A percentile compares a stretch with the other conserved stretches of the same genome.
Conservation (phyloP, 2,113 vertebrate genomes). For the Riparia riparia region DNA sequence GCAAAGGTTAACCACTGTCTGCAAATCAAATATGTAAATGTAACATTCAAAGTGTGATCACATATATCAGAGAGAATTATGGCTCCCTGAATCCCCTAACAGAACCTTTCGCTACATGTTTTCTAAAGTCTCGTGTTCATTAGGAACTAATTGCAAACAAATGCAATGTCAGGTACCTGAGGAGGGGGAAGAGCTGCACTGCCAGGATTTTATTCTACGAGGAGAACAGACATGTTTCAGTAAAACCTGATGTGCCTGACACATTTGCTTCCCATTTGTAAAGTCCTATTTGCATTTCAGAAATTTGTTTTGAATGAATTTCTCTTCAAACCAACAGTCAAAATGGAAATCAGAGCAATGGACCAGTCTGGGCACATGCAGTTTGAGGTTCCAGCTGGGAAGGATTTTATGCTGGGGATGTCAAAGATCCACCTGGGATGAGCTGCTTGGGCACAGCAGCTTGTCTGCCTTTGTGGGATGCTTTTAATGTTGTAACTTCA, state of each 20-base stretch:
- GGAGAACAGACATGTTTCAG: background rate
- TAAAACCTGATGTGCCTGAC: background rate
- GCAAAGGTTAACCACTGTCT: constrained; percentile 56
- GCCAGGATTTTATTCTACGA: fast-evolving
- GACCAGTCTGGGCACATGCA: background rate
- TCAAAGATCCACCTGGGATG: background rate
- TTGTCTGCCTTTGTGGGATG: background rate
- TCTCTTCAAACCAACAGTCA: background rate
- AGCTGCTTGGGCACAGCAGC: background rate
- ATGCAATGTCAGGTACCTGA: background rate
- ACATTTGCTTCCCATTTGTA: background rate
- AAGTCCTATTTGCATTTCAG: background rate
- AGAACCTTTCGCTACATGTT: background rate
- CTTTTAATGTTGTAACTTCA: background rate
- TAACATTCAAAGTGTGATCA: constrained; percentile 62
- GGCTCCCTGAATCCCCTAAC: background rate
- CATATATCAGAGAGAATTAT: constrained; percentile 44
- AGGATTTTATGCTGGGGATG: background rate
- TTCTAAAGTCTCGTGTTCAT: background rate
- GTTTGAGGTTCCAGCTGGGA: background rate
- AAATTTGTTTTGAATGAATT: background rate
- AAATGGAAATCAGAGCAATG: background rate
- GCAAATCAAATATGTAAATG: constrained; percentile 69
- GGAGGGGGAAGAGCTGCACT: background rate
- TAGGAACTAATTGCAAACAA: constrained; percentile 34